Evolutionary conservation across 1,140 invertebrate genomes (phyloP).

Genomic region (Batillaria attramentaria): DNA sequence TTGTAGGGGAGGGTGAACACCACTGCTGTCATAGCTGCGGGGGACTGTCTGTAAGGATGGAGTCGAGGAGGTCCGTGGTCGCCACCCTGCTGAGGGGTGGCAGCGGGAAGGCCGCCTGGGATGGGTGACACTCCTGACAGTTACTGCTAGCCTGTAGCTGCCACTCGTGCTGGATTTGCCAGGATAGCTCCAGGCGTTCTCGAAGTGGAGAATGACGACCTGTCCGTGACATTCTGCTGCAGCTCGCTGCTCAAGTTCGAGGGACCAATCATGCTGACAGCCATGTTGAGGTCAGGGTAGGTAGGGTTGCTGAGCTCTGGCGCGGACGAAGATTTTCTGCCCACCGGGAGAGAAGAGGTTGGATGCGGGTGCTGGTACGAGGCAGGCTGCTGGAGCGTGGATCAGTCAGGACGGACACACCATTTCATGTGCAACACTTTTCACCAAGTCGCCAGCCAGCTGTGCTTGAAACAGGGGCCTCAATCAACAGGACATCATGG

Average conservation of each 20-base stretch:
- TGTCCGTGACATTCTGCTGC: not conserved
- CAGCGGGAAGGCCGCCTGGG: not conserved
- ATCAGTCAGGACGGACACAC: not conserved
- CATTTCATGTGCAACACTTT: too few relatives aligned
- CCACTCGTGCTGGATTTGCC: conserved; percentile 58
- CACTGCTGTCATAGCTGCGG: conserved; percentile 60
- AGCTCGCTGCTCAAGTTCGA: conserved; percentile 9
- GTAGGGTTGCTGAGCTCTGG: conserved; percentile 5
- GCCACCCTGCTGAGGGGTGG: too few relatives aligned
- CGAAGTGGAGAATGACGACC: conserved; percentile 38
- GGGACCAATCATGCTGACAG: not conserved
- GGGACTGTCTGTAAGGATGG: conserved; percentile 64
- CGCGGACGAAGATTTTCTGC: not conserved
- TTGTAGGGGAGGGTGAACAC: conserved; percentile 61
- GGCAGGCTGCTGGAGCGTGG: conserved; percentile 18
- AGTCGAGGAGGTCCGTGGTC: conserved; percentile 47
- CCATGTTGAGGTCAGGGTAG: not conserved
- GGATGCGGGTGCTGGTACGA: conserved; percentile 25
- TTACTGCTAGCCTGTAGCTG: conserved; percentile 27
- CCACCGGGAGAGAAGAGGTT: not conserved
- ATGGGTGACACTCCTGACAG: conserved; percentile 31
- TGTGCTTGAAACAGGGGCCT: not conserved
- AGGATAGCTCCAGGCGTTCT: conserved; percentile 50
- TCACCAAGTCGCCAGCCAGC: too few relatives aligned
- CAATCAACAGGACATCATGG: not conserved